Evolutionary conservation across 2,888 invertebrate species (phyloP).

Genomic region (Prostheceraeus crozeri): DNA sequence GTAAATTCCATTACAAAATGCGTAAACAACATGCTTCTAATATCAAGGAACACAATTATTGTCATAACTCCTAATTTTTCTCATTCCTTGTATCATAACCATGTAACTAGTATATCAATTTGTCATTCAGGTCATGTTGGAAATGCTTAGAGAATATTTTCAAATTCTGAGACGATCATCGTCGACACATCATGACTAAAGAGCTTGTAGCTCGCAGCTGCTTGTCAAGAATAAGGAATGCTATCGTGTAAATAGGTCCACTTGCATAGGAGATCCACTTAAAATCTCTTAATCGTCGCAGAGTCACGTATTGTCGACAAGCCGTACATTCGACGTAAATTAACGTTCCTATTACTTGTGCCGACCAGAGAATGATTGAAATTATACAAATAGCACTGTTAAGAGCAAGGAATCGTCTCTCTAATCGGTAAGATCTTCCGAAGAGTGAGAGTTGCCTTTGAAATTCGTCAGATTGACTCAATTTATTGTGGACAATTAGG

Average conservation of each 20-base stretch:
- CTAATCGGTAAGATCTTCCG: conserved; percentile 21
- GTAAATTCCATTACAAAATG: no score
- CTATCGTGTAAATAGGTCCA: conserved; percentile 21
- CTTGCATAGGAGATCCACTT: conserved; percentile 34
- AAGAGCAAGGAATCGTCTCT: conserved; percentile 20
- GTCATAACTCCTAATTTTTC: no score
- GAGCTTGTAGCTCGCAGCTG: no score
- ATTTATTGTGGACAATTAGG: not conserved
- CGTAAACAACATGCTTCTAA: no score
- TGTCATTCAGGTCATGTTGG: no score
- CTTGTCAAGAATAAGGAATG: conserved; percentile 33
- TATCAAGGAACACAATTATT: no score
- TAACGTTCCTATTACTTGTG: conserved; percentile 33
- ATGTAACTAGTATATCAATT: no score
- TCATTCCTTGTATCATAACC: no score
- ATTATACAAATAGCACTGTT: conserved; percentile 16
- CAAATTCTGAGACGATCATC: no score
- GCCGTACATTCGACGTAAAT: conserved; percentile 27
- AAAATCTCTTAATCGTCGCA: conserved; percentile 30
- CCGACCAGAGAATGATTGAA: conserved; percentile 34
- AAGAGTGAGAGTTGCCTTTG: not conserved
- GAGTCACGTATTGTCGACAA: conserved; percentile 15
- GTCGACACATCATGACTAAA: no score
- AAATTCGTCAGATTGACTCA: conserved; percentile 3
- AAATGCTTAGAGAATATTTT: no score